Percentiles rank a stretch among this genome's conserved stretches.
phyloP scores from a whole-genome alignment of 2,113 vertebrate genomes.

The Oncorhynchus masou region DNA sequence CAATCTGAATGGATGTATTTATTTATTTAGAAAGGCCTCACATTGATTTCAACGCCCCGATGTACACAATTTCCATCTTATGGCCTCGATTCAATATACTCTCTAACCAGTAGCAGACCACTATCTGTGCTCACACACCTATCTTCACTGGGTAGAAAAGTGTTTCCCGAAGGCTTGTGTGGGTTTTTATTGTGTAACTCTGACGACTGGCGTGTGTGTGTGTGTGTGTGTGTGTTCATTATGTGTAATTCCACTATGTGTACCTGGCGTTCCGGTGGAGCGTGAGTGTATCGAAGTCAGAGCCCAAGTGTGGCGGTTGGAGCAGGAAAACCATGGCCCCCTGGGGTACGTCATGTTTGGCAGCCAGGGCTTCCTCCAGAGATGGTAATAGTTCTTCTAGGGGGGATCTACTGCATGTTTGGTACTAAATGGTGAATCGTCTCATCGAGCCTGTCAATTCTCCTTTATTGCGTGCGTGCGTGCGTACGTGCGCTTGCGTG shows the following conservation, averaged over 20 bases:
- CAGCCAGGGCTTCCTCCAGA: no score
- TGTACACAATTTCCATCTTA: background rate
- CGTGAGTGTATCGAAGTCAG: background rate
- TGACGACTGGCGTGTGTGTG: background rate
- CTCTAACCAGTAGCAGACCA: background rate
- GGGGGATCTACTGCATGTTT: no score
- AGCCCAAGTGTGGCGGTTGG: background rate
- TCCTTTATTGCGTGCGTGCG: no score
- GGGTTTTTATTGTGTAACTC: background rate
- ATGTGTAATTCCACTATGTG: background rate
- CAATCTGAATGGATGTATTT: background rate
- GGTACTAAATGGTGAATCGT: no score
- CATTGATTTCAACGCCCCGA: background rate
- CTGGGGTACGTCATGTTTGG: background rate
- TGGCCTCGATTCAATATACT: background rate
- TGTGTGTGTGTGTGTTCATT: background rate
- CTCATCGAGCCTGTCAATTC: no score
- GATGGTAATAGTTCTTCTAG: no score
- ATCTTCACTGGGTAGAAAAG: no score
- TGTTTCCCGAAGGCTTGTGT: no score
- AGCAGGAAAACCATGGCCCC: background rate
- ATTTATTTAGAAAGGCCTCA: background rate
- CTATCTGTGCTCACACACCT: no score
- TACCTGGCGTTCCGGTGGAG: background rate
- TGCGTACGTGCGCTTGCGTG: background rate